Evolutionary conservation across 2,113 vertebrate genomes (phyloP), one percentile per base, ranked within the genome.

Genomic region (Cyprinus carpio): DNA sequence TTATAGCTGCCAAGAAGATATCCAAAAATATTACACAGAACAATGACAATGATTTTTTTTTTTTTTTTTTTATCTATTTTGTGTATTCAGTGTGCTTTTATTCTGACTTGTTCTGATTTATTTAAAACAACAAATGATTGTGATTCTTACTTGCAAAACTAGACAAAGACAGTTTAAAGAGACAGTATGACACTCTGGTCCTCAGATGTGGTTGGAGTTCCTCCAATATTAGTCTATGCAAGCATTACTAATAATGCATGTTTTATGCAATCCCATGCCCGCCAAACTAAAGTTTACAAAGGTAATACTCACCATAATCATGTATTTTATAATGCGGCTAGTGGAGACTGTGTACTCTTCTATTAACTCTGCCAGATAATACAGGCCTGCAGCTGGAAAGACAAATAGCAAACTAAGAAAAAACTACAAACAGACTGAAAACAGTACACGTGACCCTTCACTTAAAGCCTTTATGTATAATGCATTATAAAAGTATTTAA

Each of bases 271-370:
- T 20, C 16, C 20, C 27, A 54, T 58, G 56, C 56, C 3, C 20
- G 0, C 1, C 20, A n/a, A 56, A 3, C 18, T 58, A 23, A 58
- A 23, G 6, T 23, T 58, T 58, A 23, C 6, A 23, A 58, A 20
- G 54, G 6, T 37, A 69, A 16, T 51, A 94, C 97, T 96, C 89
- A 99, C 98, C 96, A 97, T 93, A 87, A 99, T 98, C 97, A 98
- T 98, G 92, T 99, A 99, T 49, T 99, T 99, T 92, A 99, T 98
- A 86, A 99, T 97, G 86, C 97, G 95, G 91, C 97, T 96, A 83
- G 97, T 98, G 82, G 95, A 96, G 1, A 99, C 96, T 0, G 97
- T 98, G 92, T 97, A 99, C 90, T 99, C 98, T 91, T 99, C 98
- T 83, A 99, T 99, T 85, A 99, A 90, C 92, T 99, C 98, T 2